Evolutionary conservation across 2,797 vertebrate species (phyloP).

Genomic region (Selene dorsalis): DNA sequence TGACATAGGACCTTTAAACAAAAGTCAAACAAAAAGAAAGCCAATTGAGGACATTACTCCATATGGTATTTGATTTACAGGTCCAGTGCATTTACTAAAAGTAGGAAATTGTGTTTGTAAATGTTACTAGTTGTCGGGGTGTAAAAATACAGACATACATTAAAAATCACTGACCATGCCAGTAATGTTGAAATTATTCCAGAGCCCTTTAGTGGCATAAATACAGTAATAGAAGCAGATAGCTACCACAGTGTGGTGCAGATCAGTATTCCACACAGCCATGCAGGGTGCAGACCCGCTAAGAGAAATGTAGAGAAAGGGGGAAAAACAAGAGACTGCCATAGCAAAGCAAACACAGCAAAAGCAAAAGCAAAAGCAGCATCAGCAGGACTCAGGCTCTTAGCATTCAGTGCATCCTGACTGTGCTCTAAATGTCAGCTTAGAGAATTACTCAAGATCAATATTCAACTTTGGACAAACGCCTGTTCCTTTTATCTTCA

Average conservation of each 20-base stretch:
- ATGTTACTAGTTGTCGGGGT: no score
- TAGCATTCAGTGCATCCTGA: constrained; percentile 4
- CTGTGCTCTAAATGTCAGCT: constrained; percentile 17
- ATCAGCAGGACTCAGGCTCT: background rate
- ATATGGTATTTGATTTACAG: no score
- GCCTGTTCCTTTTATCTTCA: background rate
- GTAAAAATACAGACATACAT: no score
- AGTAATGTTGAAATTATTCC: no score
- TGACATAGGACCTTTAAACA: no score
- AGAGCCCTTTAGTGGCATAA: no score
- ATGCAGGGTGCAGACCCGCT: background rate
- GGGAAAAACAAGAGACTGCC: background rate
- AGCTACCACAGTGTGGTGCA: background rate
- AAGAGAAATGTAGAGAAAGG: constrained; percentile 1
- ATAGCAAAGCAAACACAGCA: background rate
- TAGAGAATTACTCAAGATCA: constrained; percentile 18
- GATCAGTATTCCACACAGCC: constrained; percentile 20
- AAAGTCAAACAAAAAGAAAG: no score
- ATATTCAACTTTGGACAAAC: constrained; percentile 10
- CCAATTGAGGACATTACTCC: no score
- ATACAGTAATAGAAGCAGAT: constrained; percentile 5
- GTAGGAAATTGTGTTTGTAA: no score
- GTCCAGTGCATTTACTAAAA: no score
- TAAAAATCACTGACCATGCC: no score
- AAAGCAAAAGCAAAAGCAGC: background rate